Evolutionary conservation across 2,797 vertebrate species (phyloP), one percentile per base, ranked within the genome.

Genomic region (Sebastes nivosus): DNA sequence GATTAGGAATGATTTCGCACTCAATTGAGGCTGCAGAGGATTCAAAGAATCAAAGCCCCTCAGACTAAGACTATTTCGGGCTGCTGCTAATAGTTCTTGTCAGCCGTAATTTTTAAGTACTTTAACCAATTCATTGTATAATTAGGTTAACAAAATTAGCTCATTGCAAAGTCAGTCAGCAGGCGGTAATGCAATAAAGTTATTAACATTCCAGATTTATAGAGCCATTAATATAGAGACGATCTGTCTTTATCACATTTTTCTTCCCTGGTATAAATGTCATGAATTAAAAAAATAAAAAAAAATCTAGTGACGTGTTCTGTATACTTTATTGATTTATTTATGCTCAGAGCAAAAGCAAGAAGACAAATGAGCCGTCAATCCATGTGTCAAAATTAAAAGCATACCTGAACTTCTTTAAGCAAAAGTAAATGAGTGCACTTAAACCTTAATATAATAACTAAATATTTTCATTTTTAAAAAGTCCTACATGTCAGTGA

Each of bases 61-160:
- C 83, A 79, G 66, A 86, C 80, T 71, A 77, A 22, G 85, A 89
- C 95, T 95, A 95, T 95, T 95, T 94, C 86, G 66, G 91, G 92
- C 88, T 85, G 77, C 87, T 64, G 87, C 89, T 95, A 95, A 95
- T 95, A 93, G 92, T 91, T 91, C 93, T 93, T 94, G 95, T 95
- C 94, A 95, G 88, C 89, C 87, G 58, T 95, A 95, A 95, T 95
- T 95, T 94, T 95, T 95, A 95, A 95, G 93, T 94, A 94, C 93
- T 95, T 95, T 94, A 95, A 95, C 93, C 94, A 95, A 95, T 95
- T 94, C 94, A 92, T 95, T 91, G 93, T 94, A 94, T 95, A 95
- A 95, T 95, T 95, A 95, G 94, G 92, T 95, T 95, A 95, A 88
- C 94, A 93, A 95, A 95, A 95, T 95, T 95, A 94, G 92, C 94